Percentiles rank a stretch among this genome's conserved stretches.
Conservation (phyloP, 2,888 invertebrate species). For the Cyclophora punctaria region DNA sequence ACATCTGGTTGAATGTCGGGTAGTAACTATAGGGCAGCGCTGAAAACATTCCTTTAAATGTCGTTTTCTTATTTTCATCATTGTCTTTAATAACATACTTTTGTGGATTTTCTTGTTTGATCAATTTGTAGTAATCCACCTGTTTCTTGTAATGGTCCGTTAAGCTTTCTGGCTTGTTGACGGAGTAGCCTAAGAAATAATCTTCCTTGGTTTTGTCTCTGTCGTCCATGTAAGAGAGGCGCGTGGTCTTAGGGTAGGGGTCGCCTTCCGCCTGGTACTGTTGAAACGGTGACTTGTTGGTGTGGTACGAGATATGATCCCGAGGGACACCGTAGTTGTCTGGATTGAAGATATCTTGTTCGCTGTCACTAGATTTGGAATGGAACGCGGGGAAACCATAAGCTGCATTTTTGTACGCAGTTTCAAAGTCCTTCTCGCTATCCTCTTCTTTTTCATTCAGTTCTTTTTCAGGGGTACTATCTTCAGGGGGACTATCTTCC, state of each 20-base stretch:
- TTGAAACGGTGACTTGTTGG: conserved; percentile 47
- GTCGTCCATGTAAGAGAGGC: conserved; percentile 49
- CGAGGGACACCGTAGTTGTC: conserved; percentile 42
- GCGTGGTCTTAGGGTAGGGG: conserved; percentile 45
- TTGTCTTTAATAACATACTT: conserved; percentile 29
- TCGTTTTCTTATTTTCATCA: conserved; percentile 34
- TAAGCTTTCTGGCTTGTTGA: conserved; percentile 51
- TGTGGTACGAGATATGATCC: conserved; percentile 38
- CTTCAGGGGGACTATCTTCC: conserved; percentile 41
- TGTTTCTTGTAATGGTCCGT: conserved; percentile 48
- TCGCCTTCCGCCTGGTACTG: conserved; percentile 55
- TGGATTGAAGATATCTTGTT: conserved; percentile 55
- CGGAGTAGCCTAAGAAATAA: conserved; percentile 54
- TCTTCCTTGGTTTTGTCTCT: conserved; percentile 54
- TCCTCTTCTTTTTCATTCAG: conserved; percentile 53
- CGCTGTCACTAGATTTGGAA: conserved; percentile 33
- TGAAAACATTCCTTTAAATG: conserved; percentile 42
- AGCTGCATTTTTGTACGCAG: conserved; percentile 60
- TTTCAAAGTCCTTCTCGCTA: conserved; percentile 64
- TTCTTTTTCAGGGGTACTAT: conserved; percentile 37
- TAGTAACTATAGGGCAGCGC: conserved; percentile 35
- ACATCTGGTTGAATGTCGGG: conserved; percentile 32
- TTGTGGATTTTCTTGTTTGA: conserved; percentile 48
- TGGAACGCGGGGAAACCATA: conserved; percentile 58
- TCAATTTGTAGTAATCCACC: conserved; percentile 54